phyloP scores from a whole-genome alignment of 2,113 vertebrate species.

The Siniperca knerii region DNA sequence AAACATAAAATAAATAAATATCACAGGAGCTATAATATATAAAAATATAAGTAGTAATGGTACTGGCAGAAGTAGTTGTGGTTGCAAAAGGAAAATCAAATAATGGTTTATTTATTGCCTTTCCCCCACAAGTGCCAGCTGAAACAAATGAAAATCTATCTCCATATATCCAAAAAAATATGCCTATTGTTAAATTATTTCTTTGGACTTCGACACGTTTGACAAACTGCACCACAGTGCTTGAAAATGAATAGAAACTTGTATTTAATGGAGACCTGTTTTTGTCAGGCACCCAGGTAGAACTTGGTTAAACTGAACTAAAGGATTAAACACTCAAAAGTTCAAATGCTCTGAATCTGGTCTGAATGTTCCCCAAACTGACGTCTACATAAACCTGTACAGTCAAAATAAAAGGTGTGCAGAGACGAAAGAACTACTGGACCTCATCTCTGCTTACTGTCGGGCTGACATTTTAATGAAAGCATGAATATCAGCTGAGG shows the following conservation, averaged over 20 bases:
- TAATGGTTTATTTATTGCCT: too few relatives aligned
- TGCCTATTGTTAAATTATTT: neutral
- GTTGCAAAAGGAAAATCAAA: too few relatives aligned
- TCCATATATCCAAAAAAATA: neutral
- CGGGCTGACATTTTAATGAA: constrained; percentile 45
- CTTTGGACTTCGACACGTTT: neutral
- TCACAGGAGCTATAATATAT: neutral
- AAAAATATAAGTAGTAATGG: neutral
- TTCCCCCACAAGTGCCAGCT: neutral
- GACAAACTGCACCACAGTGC: neutral
- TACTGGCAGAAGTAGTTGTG: neutral
- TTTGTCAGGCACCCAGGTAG: neutral
- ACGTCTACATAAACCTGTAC: neutral
- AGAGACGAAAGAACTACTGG: neutral
- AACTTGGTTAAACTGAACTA: neutral
- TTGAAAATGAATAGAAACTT: neutral
- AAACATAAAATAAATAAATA: neutral
- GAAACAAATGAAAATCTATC: neutral
- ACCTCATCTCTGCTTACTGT: neutral
- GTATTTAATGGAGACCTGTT: neutral
- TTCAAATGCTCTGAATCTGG: neutral
- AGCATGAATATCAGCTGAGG: constrained; percentile 35
- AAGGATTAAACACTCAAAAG: neutral
- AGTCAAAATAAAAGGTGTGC: neutral
- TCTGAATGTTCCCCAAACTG: neutral